Evolutionary conservation across 2,113 vertebrate genomes (phyloP).

Genomic region (Paramormyrops kingsleyae): DNA sequence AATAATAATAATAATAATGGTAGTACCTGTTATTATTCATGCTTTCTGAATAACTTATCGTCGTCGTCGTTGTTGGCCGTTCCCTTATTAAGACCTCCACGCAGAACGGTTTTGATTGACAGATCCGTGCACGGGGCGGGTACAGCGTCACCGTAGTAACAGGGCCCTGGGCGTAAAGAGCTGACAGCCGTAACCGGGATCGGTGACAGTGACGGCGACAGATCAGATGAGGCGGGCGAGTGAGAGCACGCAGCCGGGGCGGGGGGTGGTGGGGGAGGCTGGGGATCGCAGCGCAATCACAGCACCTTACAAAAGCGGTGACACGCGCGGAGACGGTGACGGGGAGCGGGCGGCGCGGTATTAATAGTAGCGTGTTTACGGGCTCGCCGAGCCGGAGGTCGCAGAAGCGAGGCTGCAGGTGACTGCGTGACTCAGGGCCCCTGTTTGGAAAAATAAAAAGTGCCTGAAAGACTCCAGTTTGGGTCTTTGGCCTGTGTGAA

Average conservation of each 20-base stretch:
- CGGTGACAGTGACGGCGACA: slow-evolving; percentile 5
- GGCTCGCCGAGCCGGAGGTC: slow-evolving; percentile 31
- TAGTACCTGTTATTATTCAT: not conserved
- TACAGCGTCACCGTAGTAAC: not conserved
- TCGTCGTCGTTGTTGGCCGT: not conserved
- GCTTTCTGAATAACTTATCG: not conserved
- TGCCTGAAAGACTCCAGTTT: not conserved
- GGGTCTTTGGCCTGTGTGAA: not conserved
- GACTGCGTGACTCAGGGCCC: slow-evolving; percentile 19
- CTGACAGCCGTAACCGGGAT: slow-evolving; percentile 10
- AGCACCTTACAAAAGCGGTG: slow-evolving; percentile 23
- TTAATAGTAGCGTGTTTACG: slow-evolving; percentile 47
- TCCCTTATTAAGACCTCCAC: not conserved
- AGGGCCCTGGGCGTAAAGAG: not conserved
- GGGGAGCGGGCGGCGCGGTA: slow-evolving; percentile 21
- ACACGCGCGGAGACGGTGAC: slow-evolving; percentile 31
- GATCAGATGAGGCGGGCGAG: not conserved
- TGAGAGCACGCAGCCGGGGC: not conserved
- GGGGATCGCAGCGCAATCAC: slow-evolving; percentile 12
- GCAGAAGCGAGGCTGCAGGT: slow-evolving; percentile 26
- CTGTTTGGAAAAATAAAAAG: not conserved
- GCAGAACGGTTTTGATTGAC: slow-evolving; percentile 7
- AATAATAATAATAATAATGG: not conserved
- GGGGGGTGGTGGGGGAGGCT: slow-evolving; percentile 10
- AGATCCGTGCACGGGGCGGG: not conserved